Evolutionary conservation across 2,888 invertebrate species (phyloP).

Genomic region (Disparrhopalites patrizii): DNA sequence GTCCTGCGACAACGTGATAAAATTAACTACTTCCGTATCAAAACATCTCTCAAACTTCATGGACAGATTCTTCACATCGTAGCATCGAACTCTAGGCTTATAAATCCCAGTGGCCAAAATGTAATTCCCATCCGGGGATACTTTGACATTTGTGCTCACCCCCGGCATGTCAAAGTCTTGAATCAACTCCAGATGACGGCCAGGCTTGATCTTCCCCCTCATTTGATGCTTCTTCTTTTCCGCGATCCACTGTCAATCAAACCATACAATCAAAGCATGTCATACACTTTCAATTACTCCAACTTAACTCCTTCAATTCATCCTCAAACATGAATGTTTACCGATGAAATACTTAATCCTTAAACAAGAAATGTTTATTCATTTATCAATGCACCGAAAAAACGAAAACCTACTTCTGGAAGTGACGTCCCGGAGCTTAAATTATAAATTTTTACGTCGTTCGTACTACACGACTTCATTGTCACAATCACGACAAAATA

Average conservation of each 20-base stretch:
- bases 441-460: conserved; percentile 97
- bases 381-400: not conserved
- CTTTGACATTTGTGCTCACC: conserved; percentile 75
- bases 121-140: conserved; percentile 87
- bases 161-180: conserved; percentile 99
- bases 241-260: conserved; percentile 86
- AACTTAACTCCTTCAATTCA: no score
- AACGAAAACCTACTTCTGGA: conserved; percentile 77
- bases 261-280: no score
- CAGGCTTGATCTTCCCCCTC: conserved; percentile 82
- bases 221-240: conserved; percentile 76
- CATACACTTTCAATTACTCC: no score
- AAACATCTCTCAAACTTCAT: conserved; percentile 97
- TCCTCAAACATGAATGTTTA: no score
- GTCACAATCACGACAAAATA: no score
- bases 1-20: conserved; percentile 89
- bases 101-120: conserved; percentile 91
- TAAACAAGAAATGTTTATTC: not conserved
- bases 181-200: conserved; percentile 88
- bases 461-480: conserved; percentile 90
- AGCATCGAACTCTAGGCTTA: conserved; percentile 93
- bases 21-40: conserved; percentile 93
- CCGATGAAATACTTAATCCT: not conserved
- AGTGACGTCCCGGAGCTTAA: conserved; percentile 93
- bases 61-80: conserved; percentile 90